Evolutionary conservation across 2,113 vertebrate genomes (phyloP), one percentile per base, ranked within the genome.

Genomic region (Agapornis roseicollis): DNA sequence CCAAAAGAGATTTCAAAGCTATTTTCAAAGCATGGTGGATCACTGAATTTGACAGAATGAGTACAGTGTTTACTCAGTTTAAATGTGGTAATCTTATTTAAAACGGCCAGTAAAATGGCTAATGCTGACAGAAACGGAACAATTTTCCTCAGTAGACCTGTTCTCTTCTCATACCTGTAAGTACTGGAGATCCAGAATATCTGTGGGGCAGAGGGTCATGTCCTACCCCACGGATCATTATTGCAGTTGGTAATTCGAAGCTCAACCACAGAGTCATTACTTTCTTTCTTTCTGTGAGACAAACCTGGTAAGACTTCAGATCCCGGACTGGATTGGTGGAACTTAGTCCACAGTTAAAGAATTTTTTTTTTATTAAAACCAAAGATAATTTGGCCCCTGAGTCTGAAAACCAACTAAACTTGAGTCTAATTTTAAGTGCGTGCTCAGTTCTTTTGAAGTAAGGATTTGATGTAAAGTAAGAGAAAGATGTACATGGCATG

Each of bases 11-110:
- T 68, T 93, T 65, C 63, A 90, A 84, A 91, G 53, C 65, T 97
- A 65, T 94, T 96, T 98, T 96, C 80, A 89, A 85, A 97, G 46
- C 44, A 44, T 55, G 20, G 83, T 72, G 78, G 73, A 71, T 97
- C 88, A 89, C 7, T 46, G 55, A 82, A 77, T 85, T 85, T 97
- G 95, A 97, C 91, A 95, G 97, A 97, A 96, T 79, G 83, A 92
- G 81, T 83, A 78, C 93, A 94, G 49, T 88, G 63, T 97, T 97
- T 97, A 93, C 74, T 96, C 80, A 39, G 56, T 95, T 97, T 93
- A 71, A 96, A 84, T 60, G 64, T 83, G 70, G 63, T 87, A 84
- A 85, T 95, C 76, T 74, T 87, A 78, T 72, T 85, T 97, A 77
- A 97, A 95, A 70, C 49, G 83, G 80, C 58, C 83, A 85, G 70